Evolutionary conservation across 2,797 vertebrate species (phyloP).

Genomic region (Tokudaia muenninki): DNA sequence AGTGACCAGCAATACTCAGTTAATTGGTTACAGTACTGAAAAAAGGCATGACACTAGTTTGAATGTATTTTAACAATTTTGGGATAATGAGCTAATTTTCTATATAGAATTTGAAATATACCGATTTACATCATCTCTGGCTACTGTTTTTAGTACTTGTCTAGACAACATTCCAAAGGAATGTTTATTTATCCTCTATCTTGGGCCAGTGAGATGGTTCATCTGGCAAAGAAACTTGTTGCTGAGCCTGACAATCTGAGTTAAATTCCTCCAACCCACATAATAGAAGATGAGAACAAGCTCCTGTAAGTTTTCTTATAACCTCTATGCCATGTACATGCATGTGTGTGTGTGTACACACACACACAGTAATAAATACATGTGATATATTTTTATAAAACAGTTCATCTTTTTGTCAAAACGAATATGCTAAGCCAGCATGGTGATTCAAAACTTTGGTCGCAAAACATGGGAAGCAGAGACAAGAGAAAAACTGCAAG

Average conservation of each 20-base stretch:
- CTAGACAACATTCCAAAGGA: not conserved
- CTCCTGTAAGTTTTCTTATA: not conserved
- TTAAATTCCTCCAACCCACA: not conserved
- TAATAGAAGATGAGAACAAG: not conserved
- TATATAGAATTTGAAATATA: slow-evolving; percentile 2
- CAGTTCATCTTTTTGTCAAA: slow-evolving; percentile 13
- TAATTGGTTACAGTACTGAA: not conserved
- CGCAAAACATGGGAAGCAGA: not conserved
- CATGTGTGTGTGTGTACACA: no score
- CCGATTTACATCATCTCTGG: not conserved
- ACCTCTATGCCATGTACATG: no score
- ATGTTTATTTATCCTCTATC: not conserved
- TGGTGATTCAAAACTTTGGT: not conserved
- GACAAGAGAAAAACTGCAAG: not conserved
- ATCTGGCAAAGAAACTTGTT: not conserved
- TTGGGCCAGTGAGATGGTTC: not conserved
- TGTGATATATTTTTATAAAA: not conserved
- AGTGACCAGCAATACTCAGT: not conserved
- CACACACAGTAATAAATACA: not conserved
- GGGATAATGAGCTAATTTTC: not conserved
- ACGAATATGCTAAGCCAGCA: not conserved
- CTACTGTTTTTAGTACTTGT: not conserved
- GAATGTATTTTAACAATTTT: not conserved
- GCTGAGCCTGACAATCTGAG: not conserved
- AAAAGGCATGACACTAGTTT: not conserved